Conservation (phyloP, 2,888 invertebrate genomes). For the Meteorus cinctellus region DNA sequence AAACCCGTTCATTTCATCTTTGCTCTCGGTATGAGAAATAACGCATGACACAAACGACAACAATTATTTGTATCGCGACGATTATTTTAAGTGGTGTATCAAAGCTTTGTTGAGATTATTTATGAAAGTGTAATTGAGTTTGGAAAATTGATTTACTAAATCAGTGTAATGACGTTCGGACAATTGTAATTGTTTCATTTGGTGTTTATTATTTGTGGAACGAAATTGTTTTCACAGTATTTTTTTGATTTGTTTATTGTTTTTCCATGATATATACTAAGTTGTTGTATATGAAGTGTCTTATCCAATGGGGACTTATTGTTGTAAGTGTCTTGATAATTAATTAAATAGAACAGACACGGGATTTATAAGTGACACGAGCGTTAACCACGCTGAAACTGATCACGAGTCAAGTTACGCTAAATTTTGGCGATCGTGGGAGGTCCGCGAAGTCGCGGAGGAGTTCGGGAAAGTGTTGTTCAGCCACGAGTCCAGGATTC, state of each 20-base stretch:
- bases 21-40: conserved; percentile 6
- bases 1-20: conserved; percentile 12
- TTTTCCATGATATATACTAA: not conserved
- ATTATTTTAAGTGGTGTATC: not conserved
- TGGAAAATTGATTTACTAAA: not conserved
- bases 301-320: not conserved
- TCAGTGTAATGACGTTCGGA: conserved; percentile 10
- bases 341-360: conserved; percentile 20
- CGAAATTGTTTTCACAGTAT: not conserved
- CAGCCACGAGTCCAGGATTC: conserved; percentile 73
- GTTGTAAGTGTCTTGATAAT: conserved; percentile 9
- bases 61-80: not conserved
- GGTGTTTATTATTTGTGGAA: not conserved
- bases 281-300: not conserved
- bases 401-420: conserved; percentile 13
- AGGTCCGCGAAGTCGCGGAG: conserved; percentile 66
- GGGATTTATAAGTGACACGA: conserved; percentile 28
- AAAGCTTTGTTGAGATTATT: not conserved
- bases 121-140: conserved; percentile 8
- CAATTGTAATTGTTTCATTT: not conserved
- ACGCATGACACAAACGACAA: not conserved
- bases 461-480: conserved; percentile 71
- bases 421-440: conserved; percentile 52
- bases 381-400: conserved; percentile 27
- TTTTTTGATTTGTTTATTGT: not conserved